A percentile compares a stretch with the other conserved stretches of the same genome.
Evolutionary conservation across 1,140 invertebrate species (phyloP).

Genomic region (Lepidurus arcticus): DNA sequence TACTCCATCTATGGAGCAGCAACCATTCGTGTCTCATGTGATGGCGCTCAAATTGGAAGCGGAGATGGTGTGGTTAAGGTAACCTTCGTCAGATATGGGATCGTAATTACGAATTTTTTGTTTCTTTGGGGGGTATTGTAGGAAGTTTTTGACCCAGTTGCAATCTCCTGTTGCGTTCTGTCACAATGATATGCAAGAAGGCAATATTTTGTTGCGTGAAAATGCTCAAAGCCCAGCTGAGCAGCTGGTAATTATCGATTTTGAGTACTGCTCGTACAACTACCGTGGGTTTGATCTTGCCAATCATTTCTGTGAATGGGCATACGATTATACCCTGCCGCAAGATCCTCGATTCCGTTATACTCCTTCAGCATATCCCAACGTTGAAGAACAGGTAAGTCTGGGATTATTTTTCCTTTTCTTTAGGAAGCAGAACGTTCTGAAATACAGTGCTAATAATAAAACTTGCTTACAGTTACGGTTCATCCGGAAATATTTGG

Average conservation of each 20-base stretch:
- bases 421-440: not conserved
- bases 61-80: not conserved
- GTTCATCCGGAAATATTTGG: slow-evolving; percentile 43
- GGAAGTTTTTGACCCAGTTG: slow-evolving; percentile 45
- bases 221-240: slow-evolving; percentile 36
- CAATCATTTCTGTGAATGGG: slow-evolving; percentile 91
- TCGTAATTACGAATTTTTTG: not conserved
- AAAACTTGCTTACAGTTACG: slow-evolving; percentile 38
- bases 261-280: slow-evolving; percentile 91
- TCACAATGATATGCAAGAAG: slow-evolving; percentile 85
- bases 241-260: slow-evolving; percentile 69
- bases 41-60: slow-evolving; percentile 9
- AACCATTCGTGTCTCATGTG: not conserved
- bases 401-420: not conserved
- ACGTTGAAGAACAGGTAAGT: slow-evolving; percentile 70
- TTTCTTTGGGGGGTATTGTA: slow-evolving; percentile 34
- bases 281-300: slow-evolving; percentile 90
- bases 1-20: not conserved
- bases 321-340: slow-evolving; percentile 76
- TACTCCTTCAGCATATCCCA: slow-evolving; percentile 61
- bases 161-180: slow-evolving; percentile 88
- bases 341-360: slow-evolving; percentile 73
- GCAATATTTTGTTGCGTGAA: slow-evolving; percentile 52
- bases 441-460: no score
- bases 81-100: not conserved